A percentile compares a stretch with the other conserved stretches of the same genome.
phyloP scores from a whole-genome alignment of 1,140 invertebrate genomes.

The Saxidomus purpurata region DNA sequence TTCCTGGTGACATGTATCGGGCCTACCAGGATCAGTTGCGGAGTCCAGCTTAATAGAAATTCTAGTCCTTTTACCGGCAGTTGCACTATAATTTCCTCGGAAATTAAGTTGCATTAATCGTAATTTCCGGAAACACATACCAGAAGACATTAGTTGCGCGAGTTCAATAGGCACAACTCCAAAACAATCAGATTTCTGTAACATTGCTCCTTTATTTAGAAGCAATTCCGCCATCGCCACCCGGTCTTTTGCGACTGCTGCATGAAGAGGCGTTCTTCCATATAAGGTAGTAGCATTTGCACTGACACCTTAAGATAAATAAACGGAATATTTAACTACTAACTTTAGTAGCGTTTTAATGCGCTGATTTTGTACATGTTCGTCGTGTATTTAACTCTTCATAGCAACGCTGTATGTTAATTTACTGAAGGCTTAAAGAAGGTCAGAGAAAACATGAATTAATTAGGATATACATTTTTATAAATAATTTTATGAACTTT shows the following conservation, averaged over 20 bases:
- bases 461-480: no score
- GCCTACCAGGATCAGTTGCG: not conserved
- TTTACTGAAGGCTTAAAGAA: no score
- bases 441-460: no score
- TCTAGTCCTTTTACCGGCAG: slow-evolving; percentile 24
- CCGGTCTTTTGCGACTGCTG: slow-evolving; percentile 75
- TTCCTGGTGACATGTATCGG: not conserved
- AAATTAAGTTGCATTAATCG: slow-evolving; percentile 73
- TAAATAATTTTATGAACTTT: no score
- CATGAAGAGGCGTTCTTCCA: slow-evolving; percentile 76
- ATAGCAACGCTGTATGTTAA: no score
- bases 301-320: slow-evolving; percentile 71
- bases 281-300: slow-evolving; percentile 73
- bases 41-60: slow-evolving; percentile 11
- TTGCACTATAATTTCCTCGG: slow-evolving; percentile 47
- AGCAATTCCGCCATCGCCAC: slow-evolving; percentile 73
- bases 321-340: no score
- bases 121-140: slow-evolving; percentile 74
- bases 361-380: no score
- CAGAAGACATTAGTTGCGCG: slow-evolving; percentile 66
- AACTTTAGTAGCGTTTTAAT: no score
- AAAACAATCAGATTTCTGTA: slow-evolving; percentile 67
- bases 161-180: slow-evolving; percentile 69
- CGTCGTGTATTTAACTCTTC: no score
- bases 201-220: slow-evolving; percentile 64